phyloP scores from a whole-genome alignment of 2,113 vertebrate species.

The Pseudorasbora parva region DNA sequence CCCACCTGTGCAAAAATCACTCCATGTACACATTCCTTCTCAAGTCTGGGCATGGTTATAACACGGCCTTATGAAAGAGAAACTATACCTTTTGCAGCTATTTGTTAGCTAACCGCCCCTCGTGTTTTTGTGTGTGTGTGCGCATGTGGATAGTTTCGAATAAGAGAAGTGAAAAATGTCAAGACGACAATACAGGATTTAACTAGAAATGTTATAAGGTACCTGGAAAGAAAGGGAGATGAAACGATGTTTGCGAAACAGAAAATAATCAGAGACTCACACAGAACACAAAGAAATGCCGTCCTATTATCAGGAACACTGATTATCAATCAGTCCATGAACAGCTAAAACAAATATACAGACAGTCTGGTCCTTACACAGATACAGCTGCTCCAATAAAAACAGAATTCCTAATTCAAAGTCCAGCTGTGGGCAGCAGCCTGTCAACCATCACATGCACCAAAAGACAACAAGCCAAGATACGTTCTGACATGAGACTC shows the following conservation, averaged over 20 bases:
- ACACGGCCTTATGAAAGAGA: not conserved
- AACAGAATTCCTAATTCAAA: slow-evolving; percentile 6
- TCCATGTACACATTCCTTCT: slow-evolving; percentile 16
- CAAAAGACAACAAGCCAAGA: not conserved
- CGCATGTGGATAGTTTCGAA: not conserved
- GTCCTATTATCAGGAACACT: not conserved
- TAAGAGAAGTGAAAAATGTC: not conserved
- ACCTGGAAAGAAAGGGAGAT: not conserved
- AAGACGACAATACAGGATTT: not conserved
- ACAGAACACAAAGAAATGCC: not conserved
- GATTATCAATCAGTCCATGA: slow-evolving; percentile 23
- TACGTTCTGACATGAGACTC: not conserved
- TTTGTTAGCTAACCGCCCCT: not conserved
- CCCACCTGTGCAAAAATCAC: slow-evolving; percentile 29
- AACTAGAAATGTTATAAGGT: not conserved
- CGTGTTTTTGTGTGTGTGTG: not conserved
- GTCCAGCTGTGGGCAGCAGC: slow-evolving; percentile 17
- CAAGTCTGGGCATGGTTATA: slow-evolving; percentile 36
- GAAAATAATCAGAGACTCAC: not conserved
- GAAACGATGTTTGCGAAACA: not conserved
- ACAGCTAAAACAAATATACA: slow-evolving; percentile 4
- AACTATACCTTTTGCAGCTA: not conserved
- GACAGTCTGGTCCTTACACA: not conserved
- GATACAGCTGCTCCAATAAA: not conserved
- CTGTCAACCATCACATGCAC: not conserved